A percentile compares a stretch with the other conserved stretches of the same genome.
phyloP scores from a whole-genome alignment of 2,113 vertebrate genomes.

The Ictalurus furcatus region DNA sequence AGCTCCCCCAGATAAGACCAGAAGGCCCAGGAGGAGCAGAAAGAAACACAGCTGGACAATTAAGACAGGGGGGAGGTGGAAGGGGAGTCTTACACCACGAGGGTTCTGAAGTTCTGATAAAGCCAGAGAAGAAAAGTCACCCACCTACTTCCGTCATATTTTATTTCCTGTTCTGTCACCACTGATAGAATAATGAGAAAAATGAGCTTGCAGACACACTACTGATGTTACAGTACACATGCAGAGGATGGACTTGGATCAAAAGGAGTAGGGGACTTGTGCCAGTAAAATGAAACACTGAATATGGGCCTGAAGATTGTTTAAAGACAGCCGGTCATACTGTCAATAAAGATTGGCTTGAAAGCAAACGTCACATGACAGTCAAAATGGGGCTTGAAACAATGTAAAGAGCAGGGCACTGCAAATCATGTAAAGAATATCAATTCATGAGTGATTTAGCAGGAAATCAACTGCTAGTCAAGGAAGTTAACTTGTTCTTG shows the following conservation, averaged over 20 bases:
- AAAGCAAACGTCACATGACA: constrained; percentile 74
- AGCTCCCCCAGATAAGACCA: constrained; percentile 61
- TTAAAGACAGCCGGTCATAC: constrained; percentile 66
- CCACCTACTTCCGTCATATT: constrained; percentile 2
- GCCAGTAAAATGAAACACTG: constrained; percentile 72
- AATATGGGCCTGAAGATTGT: constrained; percentile 65
- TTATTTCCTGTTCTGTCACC: constrained; percentile 68
- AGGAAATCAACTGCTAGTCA: constrained; percentile 7
- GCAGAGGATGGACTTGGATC: constrained; percentile 76
- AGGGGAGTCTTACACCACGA: constrained; percentile 15
- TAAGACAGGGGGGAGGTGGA: neutral
- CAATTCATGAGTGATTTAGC: neutral
- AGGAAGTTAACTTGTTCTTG: constrained; percentile 28
- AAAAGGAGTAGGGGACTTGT: constrained; percentile 73
- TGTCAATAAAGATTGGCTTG: constrained; percentile 64
- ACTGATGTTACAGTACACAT: constrained; percentile 81
- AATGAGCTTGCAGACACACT: constrained; percentile 76
- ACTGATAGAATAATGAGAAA: constrained; percentile 79
- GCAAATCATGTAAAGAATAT: neutral
- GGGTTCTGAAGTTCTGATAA: constrained; percentile 34
- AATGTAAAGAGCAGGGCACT: constrained; percentile 38
- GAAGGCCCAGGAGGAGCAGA: constrained; percentile 52
- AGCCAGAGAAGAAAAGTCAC: constrained; percentile 33
- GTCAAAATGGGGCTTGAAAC: constrained; percentile 74
- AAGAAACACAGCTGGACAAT: constrained; percentile 38